These are phyloP conservation scores for Cremastinae sp. DNA, from an alignment of 2,888 invertebrate species.

Conservation along the genomic window DNA sequence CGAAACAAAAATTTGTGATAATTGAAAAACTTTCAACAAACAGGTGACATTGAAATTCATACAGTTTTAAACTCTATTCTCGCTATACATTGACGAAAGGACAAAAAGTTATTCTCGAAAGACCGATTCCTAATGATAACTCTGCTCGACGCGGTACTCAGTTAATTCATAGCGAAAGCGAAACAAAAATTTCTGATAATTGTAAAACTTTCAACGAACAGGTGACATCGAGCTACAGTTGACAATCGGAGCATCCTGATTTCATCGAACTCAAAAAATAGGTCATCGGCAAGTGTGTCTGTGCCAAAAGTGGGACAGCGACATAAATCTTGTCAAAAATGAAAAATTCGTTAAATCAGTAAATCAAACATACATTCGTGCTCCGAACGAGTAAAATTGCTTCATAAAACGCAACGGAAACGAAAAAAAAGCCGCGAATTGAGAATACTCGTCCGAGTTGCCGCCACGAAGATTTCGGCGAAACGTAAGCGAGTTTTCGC, in stretches of 20 bases:
- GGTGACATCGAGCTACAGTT: too few species aligned
- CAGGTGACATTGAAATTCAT: too few species aligned
- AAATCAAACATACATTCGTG: constrained; percentile 8
- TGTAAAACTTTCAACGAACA: too few species aligned
- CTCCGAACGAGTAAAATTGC: constrained; percentile 16
- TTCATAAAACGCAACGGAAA: constrained; percentile 9
- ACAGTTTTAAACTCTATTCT: constrained; percentile 23
- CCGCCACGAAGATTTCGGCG: constrained; percentile 29
- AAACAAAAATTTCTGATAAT: too few species aligned
- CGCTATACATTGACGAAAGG: background rate
- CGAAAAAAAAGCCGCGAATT: background rate
- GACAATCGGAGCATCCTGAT: background rate
- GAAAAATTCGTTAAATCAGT: background rate
- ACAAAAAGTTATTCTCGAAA: background rate
- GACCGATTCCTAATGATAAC: constrained; percentile 8
- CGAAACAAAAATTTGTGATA: too few species aligned
- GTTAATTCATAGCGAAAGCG: too few species aligned
- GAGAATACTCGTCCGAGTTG: too few species aligned
- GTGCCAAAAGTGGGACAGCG: constrained; percentile 15
- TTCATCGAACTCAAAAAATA: constrained; percentile 9
- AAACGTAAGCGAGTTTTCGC: constrained; percentile 42
- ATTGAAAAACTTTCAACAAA: too few species aligned
- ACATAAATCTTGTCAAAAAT: background rate
- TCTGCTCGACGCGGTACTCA: too few species aligned
- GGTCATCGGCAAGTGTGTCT: background rate